Percentiles rank a stretch among this genome's conserved stretches.
Conservation (phyloP, 2,113 vertebrate species). For the Macrotus californicus region DNA sequence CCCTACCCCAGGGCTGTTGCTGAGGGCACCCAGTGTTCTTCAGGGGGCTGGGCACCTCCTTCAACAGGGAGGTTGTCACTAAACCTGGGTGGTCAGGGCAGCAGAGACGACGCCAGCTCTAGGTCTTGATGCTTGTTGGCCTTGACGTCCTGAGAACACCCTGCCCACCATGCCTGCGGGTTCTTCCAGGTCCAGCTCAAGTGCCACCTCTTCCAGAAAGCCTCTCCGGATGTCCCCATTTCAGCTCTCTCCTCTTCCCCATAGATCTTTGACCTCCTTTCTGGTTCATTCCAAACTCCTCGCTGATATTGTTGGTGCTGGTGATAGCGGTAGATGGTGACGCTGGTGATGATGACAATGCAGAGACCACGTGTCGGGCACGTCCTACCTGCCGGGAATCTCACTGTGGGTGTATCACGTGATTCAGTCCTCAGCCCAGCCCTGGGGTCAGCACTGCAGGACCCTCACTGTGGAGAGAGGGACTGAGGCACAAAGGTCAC, state of each 20-base stretch:
- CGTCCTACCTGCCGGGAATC: rapidly evolving
- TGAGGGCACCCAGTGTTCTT: background rate
- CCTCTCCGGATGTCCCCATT: background rate
- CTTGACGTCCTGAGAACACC: background rate
- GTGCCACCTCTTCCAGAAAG: background rate
- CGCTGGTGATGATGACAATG: too few species aligned
- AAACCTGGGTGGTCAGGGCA: background rate
- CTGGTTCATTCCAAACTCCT: background rate
- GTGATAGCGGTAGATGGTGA: background rate
- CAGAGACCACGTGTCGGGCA: background rate
- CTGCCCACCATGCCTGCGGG: too few species aligned
- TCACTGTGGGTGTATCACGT: background rate
- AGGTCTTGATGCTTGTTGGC: background rate
- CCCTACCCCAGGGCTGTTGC: background rate
- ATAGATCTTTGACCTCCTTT: background rate
- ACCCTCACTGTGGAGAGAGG: background rate
- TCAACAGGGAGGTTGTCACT: rapidly evolving
- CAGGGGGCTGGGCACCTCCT: too few species aligned
- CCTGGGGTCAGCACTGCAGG: background rate
- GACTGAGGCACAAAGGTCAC: background rate
- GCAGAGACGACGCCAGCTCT: background rate
- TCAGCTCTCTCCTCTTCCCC: background rate
- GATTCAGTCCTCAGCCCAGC: background rate
- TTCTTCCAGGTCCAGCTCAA: background rate
- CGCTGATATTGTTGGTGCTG: background rate